These are phyloP conservation scores for Paramormyrops kingsleyae DNA, from an alignment of 2,113 vertebrate genomes.

Conservation along the genomic window DNA sequence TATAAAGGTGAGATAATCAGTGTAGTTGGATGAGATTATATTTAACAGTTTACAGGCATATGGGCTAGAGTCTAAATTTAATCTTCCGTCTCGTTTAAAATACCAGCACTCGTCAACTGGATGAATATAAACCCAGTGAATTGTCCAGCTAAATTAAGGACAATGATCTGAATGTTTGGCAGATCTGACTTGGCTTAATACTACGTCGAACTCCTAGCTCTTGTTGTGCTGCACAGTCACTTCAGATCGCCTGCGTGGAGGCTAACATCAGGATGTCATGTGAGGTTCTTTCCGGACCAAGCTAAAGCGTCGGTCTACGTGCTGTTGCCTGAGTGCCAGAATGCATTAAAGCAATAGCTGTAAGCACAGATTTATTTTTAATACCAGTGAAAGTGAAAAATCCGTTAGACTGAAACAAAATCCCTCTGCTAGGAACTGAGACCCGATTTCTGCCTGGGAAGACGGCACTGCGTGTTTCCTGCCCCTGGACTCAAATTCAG, in stretches of 20 bases:
- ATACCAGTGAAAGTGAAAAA: slow-evolving; percentile 49
- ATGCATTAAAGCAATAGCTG: slow-evolving; percentile 40
- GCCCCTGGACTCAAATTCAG: not conserved
- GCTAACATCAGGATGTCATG: slow-evolving; percentile 33
- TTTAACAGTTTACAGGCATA: slow-evolving; percentile 34
- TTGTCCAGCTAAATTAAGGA: slow-evolving; percentile 36
- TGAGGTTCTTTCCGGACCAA: slow-evolving; percentile 26
- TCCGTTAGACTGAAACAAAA: slow-evolving; percentile 48
- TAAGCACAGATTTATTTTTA: slow-evolving; percentile 53
- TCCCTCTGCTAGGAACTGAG: slow-evolving; percentile 38
- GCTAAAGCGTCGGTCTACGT: slow-evolving; percentile 22
- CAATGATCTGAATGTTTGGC: slow-evolving; percentile 44
- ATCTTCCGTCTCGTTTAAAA: slow-evolving; percentile 44
- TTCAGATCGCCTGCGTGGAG: slow-evolving; percentile 36
- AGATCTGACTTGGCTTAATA: slow-evolving; percentile 2
- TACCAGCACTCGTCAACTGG: slow-evolving; percentile 21
- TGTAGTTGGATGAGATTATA: not conserved
- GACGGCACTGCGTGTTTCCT: not conserved
- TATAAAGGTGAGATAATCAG: slow-evolving; percentile 64
- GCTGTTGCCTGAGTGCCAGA: slow-evolving; percentile 25
- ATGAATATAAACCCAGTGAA: slow-evolving; percentile 39
- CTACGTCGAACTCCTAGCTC: slow-evolving; percentile 24
- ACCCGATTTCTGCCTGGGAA: slow-evolving; percentile 29
- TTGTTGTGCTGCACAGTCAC: slow-evolving; percentile 31
- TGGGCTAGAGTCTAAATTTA: slow-evolving; percentile 45